Percentiles rank a stretch among this genome's conserved stretches.
phyloP scores from a whole-genome alignment of 2,797 vertebrate species.

The Remorina albescens region DNA sequence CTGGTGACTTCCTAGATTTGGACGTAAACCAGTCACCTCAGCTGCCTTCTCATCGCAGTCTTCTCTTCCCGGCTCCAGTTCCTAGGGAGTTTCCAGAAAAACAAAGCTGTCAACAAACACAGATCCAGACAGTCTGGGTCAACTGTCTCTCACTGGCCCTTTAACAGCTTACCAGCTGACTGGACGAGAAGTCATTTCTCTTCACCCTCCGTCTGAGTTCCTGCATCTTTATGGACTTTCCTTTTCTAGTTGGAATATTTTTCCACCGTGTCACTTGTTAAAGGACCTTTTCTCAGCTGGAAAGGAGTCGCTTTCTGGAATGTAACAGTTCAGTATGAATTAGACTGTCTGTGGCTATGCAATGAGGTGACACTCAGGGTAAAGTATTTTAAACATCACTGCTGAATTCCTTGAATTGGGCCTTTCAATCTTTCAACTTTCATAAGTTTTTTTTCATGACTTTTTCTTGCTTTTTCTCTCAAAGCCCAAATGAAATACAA shows the following conservation, averaged over 20 bases:
- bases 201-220: conserved; percentile 36
- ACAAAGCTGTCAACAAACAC: conserved; percentile 76
- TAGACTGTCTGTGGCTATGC: conserved; percentile 47
- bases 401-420: conserved; percentile 40
- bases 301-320: conserved; percentile 53
- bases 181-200: conserved; percentile 58
- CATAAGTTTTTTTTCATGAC: conserved; percentile 19
- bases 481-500: conserved; percentile 28
- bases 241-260: conserved; percentile 47
- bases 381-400: conserved; percentile 66
- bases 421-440: conserved; percentile 32
- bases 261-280: conserved; percentile 31
- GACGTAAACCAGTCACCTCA: conserved; percentile 63
- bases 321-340: conserved; percentile 53
- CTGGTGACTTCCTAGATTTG: conserved; percentile 60
- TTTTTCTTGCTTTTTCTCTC: conserved; percentile 38
- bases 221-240: conserved; percentile 45
- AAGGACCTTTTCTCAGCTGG: conserved; percentile 38
- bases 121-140: conserved; percentile 45
- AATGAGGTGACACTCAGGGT: conserved; percentile 67
- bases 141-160: conserved; percentile 59
- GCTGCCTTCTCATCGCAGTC: conserved; percentile 59
- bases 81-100: conserved; percentile 81
- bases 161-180: conserved; percentile 73
- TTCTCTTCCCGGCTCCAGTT: conserved; percentile 61